A percentile compares a stretch with the other conserved stretches of the same genome.
phyloP scores from a whole-genome alignment of 1,140 invertebrate genomes.

The Parasteatoda tepidariorum region DNA sequence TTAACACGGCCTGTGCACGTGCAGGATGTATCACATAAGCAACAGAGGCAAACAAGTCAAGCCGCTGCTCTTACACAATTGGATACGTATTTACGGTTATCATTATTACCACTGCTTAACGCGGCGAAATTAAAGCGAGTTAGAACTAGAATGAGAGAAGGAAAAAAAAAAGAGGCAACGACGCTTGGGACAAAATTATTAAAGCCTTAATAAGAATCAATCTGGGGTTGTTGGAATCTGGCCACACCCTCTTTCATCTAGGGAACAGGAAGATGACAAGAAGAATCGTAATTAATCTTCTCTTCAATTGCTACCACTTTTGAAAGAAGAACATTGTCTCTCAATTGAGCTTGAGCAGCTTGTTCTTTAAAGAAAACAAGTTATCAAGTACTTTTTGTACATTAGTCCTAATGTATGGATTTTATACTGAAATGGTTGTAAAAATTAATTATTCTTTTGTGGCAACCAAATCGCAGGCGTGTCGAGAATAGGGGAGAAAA shows the following conservation, averaged over 20 bases:
- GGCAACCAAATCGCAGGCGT: background rate
- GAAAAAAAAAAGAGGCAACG: background rate
- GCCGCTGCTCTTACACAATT: constrained; percentile 7
- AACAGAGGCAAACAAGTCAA: constrained; percentile 13
- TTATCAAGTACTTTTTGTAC: too few species aligned
- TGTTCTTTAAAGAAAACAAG: too few species aligned
- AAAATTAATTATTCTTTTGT: background rate
- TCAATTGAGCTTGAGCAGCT: constrained; percentile 13
- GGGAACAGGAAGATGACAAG: constrained; percentile 22
- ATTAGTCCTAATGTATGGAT: too few species aligned
- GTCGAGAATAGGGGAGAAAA: too few species aligned
- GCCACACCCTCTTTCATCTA: constrained; percentile 8
- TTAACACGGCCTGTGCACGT: constrained; percentile 34
- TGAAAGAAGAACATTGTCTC: background rate
- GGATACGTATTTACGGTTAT: constrained; percentile 39
- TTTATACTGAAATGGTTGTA: background rate
- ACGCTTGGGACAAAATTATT: constrained; percentile 13
- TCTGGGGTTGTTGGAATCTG: constrained; percentile 29
- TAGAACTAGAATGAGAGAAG: too few species aligned
- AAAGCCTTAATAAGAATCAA: constrained; percentile 32
- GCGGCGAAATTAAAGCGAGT: constrained; percentile 42
- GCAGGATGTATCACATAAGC: background rate
- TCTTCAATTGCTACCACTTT: constrained; percentile 1
- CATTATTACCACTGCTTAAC: constrained; percentile 28
- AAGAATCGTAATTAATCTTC: constrained; percentile 38